Conservation (phyloP, 2,888 invertebrate species). For the Parnassius orleans region DNA sequence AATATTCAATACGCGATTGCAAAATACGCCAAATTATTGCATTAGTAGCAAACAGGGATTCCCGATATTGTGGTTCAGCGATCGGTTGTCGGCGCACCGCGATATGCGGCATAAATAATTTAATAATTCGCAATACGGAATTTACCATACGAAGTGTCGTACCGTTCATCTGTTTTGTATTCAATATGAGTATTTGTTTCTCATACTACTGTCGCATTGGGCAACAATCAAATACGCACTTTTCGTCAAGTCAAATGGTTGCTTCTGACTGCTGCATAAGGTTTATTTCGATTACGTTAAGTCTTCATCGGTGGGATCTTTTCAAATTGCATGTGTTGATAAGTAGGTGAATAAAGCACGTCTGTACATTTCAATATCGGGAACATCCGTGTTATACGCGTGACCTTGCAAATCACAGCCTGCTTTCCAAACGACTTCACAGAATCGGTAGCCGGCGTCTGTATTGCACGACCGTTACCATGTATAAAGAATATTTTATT, state of each 20-base stretch:
- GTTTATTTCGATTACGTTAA: slow-evolving; percentile 49
- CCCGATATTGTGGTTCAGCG: slow-evolving; percentile 80
- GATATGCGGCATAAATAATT: slow-evolving; percentile 81
- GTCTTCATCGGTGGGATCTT: slow-evolving; percentile 61
- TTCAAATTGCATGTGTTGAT: slow-evolving; percentile 74
- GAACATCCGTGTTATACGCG: slow-evolving; percentile 81
- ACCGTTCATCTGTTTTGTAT: slow-evolving; percentile 78
- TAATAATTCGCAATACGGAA: slow-evolving; percentile 81
- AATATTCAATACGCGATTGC: slow-evolving; percentile 80
- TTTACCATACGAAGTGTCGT: slow-evolving; percentile 78
- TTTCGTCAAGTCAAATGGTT: slow-evolving; percentile 57
- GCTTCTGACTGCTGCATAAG: slow-evolving; percentile 56
- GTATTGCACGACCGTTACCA: slow-evolving; percentile 65
- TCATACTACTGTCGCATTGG: slow-evolving; percentile 78
- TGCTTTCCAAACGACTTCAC: slow-evolving; percentile 80
- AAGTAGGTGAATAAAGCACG: slow-evolving; percentile 81
- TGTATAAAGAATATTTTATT: slow-evolving; percentile 70
- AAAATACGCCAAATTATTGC: slow-evolving; percentile 82
- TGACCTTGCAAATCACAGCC: slow-evolving; percentile 82
- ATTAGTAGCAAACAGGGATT: slow-evolving; percentile 79
- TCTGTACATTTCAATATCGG: slow-evolving; percentile 80
- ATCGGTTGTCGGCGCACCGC: slow-evolving; percentile 67
- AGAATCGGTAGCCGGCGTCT: slow-evolving; percentile 72
- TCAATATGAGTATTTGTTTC: slow-evolving; percentile 80
- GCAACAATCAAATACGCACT: slow-evolving; percentile 59